These are phyloP conservation scores for Elanus axillaris DNA, from an alignment of 2,113 vertebrate species.

Conservation along the genomic window DNA sequence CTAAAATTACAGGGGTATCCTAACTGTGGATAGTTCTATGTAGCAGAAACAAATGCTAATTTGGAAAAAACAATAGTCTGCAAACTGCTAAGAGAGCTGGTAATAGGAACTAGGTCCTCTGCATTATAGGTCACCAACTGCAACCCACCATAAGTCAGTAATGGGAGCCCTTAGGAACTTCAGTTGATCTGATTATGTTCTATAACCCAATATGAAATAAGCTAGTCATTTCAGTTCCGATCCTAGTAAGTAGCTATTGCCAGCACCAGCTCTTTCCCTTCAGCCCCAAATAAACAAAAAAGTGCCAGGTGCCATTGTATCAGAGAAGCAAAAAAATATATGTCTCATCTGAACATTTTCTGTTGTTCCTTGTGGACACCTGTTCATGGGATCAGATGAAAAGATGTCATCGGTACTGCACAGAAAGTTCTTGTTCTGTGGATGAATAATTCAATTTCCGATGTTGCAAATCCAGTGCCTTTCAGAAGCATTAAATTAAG, in stretches of 20 bases:
- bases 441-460: slow-evolving; percentile 34
- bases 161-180: not conserved
- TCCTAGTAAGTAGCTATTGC: not conserved
- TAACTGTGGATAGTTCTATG: not conserved
- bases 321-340: not conserved
- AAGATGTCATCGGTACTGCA: not conserved
- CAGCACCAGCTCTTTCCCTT: not conserved
- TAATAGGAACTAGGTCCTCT: not conserved
- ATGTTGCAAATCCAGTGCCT: slow-evolving; percentile 16
- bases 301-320: not conserved
- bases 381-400: not conserved
- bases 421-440: slow-evolving; percentile 13
- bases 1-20: not conserved
- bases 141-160: not conserved
- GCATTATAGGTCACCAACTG: not conserved
- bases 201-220: not conserved
- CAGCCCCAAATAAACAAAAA: not conserved
- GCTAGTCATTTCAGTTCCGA: not conserved
- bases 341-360: not conserved
- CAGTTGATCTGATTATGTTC: not conserved
- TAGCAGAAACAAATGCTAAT: not conserved
- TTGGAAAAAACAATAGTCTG: not conserved
- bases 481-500: slow-evolving; percentile 49
- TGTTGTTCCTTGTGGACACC: not conserved
- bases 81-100: not conserved